Evolutionary conservation across 2,113 vertebrate species (phyloP).

Genomic region (Vicugna pacos): DNA sequence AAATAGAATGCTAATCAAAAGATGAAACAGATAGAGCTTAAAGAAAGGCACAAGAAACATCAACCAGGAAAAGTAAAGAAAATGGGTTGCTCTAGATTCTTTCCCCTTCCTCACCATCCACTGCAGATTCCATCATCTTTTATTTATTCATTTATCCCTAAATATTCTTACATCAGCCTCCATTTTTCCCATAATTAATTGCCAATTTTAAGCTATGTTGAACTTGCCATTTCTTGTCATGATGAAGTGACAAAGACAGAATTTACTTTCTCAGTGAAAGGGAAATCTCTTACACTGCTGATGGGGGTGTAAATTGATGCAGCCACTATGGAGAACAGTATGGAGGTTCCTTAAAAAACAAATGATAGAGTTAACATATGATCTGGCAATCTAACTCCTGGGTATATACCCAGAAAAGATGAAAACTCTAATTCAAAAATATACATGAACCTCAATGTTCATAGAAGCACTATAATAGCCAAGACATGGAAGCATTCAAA

Average conservation of each 20-base stretch:
- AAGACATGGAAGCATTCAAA: no score
- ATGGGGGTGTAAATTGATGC: no score
- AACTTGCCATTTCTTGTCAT: neutral
- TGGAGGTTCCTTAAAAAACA: no score
- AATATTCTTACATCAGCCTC: neutral
- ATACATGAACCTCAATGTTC: no score
- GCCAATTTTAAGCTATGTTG: neutral
- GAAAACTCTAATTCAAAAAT: no score
- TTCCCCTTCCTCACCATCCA: neutral
- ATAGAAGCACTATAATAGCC: no score
- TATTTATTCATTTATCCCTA: neutral
- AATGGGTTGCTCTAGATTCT: neutral
- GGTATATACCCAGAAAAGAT: no score
- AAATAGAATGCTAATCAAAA: neutral
- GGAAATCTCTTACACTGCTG: no score
- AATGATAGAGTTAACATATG: no score
- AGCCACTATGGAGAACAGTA: no score
- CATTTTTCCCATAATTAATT: neutral
- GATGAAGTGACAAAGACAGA: neutral
- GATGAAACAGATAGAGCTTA: neutral
- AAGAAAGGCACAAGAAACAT: neutral
- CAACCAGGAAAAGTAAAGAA: neutral
- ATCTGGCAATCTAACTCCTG: no score
- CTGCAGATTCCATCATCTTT: neutral
- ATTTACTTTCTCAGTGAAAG: neutral